Base-by-base conservation (phyloP, 2,113 vertebrate species). In the Cinclus cinclus region DNA sequence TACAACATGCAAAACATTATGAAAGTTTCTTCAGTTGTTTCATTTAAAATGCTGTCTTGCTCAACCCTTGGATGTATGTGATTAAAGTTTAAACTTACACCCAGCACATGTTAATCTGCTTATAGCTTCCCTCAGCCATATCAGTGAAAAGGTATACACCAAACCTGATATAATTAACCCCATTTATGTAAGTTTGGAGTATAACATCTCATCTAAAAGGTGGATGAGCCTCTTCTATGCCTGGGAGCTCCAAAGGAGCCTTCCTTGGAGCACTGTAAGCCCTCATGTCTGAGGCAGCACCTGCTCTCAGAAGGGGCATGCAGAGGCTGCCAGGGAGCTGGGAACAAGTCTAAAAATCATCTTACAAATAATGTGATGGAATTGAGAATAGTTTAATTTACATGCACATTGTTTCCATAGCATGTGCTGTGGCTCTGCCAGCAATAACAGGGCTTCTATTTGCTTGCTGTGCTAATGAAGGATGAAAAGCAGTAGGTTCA, bases 31-130 rank as follows among this genome's bases (percentile, higher is more conserved):
- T 92, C 70, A 59, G 8, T 7, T 1, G 1, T 87, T 76, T 76
- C 25, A 33, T 90, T 58, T 90, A 42, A 86, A 87, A 78, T 5
- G 15, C 28, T 75, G 8, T n/a, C 55, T 95, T 95, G 63, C 63
- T 70, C 21, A 89, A 87, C 53, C 24, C 16, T 58, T 76, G 62
- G 63, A 53, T 39, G 21, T 37, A 52, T 9, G 37, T 11, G 37
- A 88, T 73, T 77, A 39, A 86, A 84, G 44, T 84, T 81, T 95
- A 84, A 85, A 87, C 15, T 91, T 82, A 83, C 53, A 87, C 58
- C 49, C 31, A 80, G 58, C 25, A 31, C 62, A 92, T 0, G 0
- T 83, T 96, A 80, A 94, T 92, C 84, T 25, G 49, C 67, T 92
- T 92, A 62, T 25, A 90, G 49, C 24, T 76, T 90, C 42, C 53